Evolutionary conservation across 2,797 vertebrate species (phyloP), one percentile per base, ranked within the genome.

Genomic region (Sebastolobus altivelis): DNA sequence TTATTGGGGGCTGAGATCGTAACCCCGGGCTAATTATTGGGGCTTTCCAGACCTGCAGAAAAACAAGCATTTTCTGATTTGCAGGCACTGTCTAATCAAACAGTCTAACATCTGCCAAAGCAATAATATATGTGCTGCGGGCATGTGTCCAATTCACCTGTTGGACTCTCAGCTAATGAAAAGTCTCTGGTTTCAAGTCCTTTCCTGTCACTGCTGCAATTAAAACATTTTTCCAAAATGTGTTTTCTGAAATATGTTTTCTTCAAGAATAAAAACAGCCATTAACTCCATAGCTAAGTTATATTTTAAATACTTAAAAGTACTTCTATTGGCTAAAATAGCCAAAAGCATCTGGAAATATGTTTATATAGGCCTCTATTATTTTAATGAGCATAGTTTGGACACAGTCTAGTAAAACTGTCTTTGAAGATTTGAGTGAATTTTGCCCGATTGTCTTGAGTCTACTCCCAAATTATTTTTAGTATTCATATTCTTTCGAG

Each of bases 1-100:
- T 92, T 93, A 91, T 81, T 92, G 91, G 88, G 91, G 88, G 18
- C 82, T 88, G 81, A 87, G 88, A 90, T 91, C 87, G 84, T 90
- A 93, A 93, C 89, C 85, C 77, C 49, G 65, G 81, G 88, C 89
- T 93, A 94, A 95, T 94, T 94, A 94, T 90, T 95, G 77, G 87
- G 79, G 73, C 83, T 91, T 92, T 88, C 88, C 90, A 93, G 91
- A 87, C 88, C 76, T 89, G 76, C 77, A 80, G 87, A 72, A 89
- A 91, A 92, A 90, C 78, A 89, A 81, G 86, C 61, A 90, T 91
- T 92, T 46, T 89, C 66, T 90, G 79, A 91, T 93, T 89, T 88
- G 69, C 83, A 85, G 79, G 65, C 72, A 38, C 63, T 93, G 88
- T 92, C 82, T 81, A 92, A 93, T 92, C 90, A 88, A 92, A 92